These are phyloP conservation scores for Molanna angustata DNA, from an alignment of 2,888 invertebrate species.

Conservation along the genomic window DNA sequence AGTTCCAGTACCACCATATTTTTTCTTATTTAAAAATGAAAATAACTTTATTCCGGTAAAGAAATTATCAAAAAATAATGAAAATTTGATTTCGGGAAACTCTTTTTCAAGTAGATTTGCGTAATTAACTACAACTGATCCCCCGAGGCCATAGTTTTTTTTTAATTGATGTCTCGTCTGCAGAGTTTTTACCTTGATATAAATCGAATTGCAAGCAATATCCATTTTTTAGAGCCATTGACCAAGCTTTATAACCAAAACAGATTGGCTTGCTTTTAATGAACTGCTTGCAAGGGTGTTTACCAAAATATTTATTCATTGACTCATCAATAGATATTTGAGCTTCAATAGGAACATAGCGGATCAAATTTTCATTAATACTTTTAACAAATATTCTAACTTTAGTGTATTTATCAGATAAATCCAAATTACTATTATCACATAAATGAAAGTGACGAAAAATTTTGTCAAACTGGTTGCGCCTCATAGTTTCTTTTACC, in stretches of 20 bases:
- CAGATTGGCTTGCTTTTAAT: constrained; percentile 2
- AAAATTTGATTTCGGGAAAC: not conserved
- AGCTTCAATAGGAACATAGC: constrained; percentile 1
- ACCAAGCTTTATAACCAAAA: constrained; percentile 1
- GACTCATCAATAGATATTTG: constrained; percentile 3
- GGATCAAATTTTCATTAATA: constrained; percentile 5
- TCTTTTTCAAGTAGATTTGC: not conserved
- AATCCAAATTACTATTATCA: constrained; percentile 2
- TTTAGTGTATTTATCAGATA: constrained; percentile 4
- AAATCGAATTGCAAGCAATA: not conserved
- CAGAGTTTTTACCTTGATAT: not conserved
- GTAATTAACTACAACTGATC: not conserved
- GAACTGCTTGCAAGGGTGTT: constrained; percentile 3
- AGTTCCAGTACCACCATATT: no score
- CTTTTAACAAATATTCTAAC: constrained; percentile 1
- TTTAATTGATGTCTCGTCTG: no score
- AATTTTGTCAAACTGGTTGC: constrained; percentile 2
- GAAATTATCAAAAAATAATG: no score
- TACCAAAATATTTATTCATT: constrained; percentile 3
- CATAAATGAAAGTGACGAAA: constrained; percentile 6
- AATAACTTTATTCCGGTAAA: no score
- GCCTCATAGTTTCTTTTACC: constrained; percentile 1
- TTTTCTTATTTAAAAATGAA: no score
- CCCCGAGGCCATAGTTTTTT: not conserved
- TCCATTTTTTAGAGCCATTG: not conserved